Percentiles rank a stretch among this genome's conserved stretches.
Evolutionary conservation across 2,113 vertebrate species (phyloP).

Genomic region (Lepus americanus): DNA sequence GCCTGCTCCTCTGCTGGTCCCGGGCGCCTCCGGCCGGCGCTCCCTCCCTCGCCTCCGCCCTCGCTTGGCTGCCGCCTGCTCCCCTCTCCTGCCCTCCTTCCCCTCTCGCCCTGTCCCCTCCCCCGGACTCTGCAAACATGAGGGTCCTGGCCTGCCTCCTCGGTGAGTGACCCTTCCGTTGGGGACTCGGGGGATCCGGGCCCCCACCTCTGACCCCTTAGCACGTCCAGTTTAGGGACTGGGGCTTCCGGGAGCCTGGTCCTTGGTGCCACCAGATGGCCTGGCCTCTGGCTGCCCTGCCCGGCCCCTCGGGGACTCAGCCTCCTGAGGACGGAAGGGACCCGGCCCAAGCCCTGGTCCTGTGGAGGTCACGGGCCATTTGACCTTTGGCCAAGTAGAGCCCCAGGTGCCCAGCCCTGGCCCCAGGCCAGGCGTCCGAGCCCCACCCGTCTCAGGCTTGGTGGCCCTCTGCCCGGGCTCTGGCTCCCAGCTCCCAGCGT

Average conservation of each 20-base stretch:
- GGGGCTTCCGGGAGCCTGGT: background rate
- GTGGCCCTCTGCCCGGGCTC: background rate
- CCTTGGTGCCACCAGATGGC: background rate
- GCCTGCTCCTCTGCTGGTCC: slow-evolving; percentile 62
- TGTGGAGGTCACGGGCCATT: background rate
- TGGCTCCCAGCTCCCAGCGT: background rate
- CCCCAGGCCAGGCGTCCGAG: background rate
- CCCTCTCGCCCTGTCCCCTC: slow-evolving; percentile 20
- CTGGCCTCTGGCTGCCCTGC: background rate
- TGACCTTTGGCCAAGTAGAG: background rate
- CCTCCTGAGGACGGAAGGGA: background rate
- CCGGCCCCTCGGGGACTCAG: background rate
- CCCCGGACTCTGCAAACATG: slow-evolving; percentile 69
- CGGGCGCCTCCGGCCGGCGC: background rate
- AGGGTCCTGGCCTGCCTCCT: slow-evolving; percentile 80
- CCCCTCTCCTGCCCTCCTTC: background rate
- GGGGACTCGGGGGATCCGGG: background rate
- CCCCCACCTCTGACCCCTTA: slow-evolving; percentile 52
- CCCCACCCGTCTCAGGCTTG: background rate
- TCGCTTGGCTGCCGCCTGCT: background rate
- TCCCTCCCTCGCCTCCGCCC: background rate
- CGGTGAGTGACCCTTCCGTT: slow-evolving; percentile 76
- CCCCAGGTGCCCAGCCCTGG: background rate
- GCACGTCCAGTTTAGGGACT: background rate
- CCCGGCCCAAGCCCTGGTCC: background rate